A percentile compares a stretch with the other conserved stretches of the same genome.
These are phyloP conservation scores for Apantesis nais DNA, from an alignment of 2,888 invertebrate species.

Conservation along the genomic window DNA sequence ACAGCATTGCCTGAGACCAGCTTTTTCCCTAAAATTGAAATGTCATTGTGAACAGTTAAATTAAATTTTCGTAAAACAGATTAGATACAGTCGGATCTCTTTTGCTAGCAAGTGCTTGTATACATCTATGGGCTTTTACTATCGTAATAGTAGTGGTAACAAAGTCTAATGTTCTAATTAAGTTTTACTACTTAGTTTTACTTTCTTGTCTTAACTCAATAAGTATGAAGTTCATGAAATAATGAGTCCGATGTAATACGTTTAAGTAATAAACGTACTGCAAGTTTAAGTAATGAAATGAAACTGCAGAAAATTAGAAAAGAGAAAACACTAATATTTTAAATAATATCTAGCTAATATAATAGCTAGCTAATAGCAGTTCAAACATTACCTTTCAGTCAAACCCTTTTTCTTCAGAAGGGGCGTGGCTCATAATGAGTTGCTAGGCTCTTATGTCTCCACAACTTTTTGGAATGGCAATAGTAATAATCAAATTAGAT, in stretches of 20 bases:
- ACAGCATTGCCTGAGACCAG: slow-evolving; percentile 15
- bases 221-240: slow-evolving; percentile 20
- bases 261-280: neutral
- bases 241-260: slow-evolving; percentile 16
- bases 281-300: slow-evolving; percentile 1
- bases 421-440: too few relatives aligned
- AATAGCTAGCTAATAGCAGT: too few relatives aligned
- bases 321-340: slow-evolving; percentile 1
- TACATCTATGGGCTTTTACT: slow-evolving; percentile 30
- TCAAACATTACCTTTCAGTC: too few relatives aligned
- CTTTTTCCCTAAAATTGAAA: slow-evolving; percentile 32
- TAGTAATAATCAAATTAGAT: too few relatives aligned
- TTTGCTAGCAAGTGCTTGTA: slow-evolving; percentile 37
- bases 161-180: slow-evolving; percentile 41
- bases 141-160: slow-evolving; percentile 42
- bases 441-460: too few relatives aligned
- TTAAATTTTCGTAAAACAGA: slow-evolving; percentile 44
- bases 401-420: too few relatives aligned
- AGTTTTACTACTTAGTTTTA: slow-evolving; percentile 45
- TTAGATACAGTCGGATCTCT: slow-evolving; percentile 38
- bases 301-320: slow-evolving; percentile 6
- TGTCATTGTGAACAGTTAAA: slow-evolving; percentile 42
- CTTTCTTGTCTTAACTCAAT: slow-evolving; percentile 30
- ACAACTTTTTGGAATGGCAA: too few relatives aligned
- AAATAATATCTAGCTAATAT: too few relatives aligned